phyloP scores from a whole-genome alignment of 2,888 invertebrate genomes.

The Limnephilus marmoratus region DNA sequence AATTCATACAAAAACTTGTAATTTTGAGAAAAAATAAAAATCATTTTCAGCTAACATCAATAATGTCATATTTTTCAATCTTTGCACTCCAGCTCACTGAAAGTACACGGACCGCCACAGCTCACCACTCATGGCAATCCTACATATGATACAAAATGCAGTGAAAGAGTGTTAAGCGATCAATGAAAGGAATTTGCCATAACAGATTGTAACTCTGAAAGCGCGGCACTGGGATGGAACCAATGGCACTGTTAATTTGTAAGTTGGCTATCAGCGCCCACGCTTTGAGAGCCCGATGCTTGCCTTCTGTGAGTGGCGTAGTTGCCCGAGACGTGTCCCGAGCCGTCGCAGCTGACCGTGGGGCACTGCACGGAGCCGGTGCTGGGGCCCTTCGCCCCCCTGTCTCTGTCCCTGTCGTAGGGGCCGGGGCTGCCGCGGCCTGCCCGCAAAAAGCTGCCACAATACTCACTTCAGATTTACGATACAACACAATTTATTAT shows the following conservation, averaged over 20 bases:
- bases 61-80: too few relatives aligned
- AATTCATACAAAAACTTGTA: too few relatives aligned
- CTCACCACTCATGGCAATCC: too few relatives aligned
- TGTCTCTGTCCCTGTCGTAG: slow-evolving; percentile 70
- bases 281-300: slow-evolving; percentile 71
- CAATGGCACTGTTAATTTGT: background rate
- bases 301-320: slow-evolving; percentile 93
- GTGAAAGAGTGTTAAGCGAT: background rate
- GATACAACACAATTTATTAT: background rate
- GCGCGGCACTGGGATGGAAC: slow-evolving; percentile 45
- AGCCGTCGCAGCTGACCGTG: slow-evolving; percentile 88
- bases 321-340: slow-evolving; percentile 92
- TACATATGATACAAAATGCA: background rate
- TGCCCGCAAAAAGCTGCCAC: slow-evolving; percentile 3
- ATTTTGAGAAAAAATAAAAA: too few relatives aligned
- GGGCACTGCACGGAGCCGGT: slow-evolving; percentile 88
- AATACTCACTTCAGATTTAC: slow-evolving; percentile 66
- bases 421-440: slow-evolving; percentile 66
- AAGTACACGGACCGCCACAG: too few relatives aligned
- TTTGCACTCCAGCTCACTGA: too few relatives aligned
- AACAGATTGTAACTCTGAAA: slow-evolving; percentile 47
- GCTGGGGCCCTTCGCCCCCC: slow-evolving; percentile 79
- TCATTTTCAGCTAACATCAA: too few relatives aligned
- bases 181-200: background rate
- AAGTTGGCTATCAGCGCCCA: background rate